A percentile compares a stretch with the other conserved stretches of the same genome.
Conservation (phyloP, 2,888 invertebrate species). For the Ophion slaviceki region DNA sequence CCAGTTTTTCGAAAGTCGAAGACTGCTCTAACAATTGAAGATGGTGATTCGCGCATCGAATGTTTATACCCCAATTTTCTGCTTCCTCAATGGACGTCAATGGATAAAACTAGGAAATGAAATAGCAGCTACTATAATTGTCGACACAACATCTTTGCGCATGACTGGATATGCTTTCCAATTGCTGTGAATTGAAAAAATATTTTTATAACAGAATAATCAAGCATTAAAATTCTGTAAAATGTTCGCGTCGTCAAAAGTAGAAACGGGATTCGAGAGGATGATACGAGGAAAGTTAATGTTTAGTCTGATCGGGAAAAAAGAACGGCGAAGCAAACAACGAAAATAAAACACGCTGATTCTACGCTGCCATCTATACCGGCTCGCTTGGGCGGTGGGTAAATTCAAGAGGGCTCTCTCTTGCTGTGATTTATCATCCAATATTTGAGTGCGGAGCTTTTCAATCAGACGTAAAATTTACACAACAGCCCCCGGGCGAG, state of each 20-base stretch:
- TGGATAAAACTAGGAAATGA: not conserved
- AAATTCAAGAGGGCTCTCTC: constrained; percentile 59
- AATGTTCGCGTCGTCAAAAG: not conserved
- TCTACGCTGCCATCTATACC: constrained; percentile 28
- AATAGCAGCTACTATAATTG: not conserved
- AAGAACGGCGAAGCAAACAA: constrained; percentile 43
- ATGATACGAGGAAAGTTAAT: constrained; percentile 48
- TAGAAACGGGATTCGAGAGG: constrained; percentile 10
- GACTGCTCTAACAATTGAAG: not conserved
- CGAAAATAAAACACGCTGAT: constrained; percentile 53
- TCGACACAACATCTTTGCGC: not conserved
- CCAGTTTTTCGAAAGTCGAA: not conserved
- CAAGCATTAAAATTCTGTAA: constrained; percentile 13
- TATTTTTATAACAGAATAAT: constrained; percentile 49
- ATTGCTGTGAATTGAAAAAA: constrained; percentile 13
- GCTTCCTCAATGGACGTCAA: no score
- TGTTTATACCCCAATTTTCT: not conserved
- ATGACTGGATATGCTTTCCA: not conserved
- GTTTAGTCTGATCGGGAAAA: constrained; percentile 49
- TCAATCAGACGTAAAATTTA: constrained; percentile 81
- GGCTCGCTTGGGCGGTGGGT: constrained; percentile 22
- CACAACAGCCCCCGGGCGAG: constrained; percentile 80
- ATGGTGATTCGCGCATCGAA: not conserved
- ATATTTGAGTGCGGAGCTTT: constrained; percentile 82
- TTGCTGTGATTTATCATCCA: constrained; percentile 80